These are phyloP conservation scores for Myiozetetes cayanensis DNA, from an alignment of 2,113 vertebrate genomes.

Conservation along the genomic window DNA sequence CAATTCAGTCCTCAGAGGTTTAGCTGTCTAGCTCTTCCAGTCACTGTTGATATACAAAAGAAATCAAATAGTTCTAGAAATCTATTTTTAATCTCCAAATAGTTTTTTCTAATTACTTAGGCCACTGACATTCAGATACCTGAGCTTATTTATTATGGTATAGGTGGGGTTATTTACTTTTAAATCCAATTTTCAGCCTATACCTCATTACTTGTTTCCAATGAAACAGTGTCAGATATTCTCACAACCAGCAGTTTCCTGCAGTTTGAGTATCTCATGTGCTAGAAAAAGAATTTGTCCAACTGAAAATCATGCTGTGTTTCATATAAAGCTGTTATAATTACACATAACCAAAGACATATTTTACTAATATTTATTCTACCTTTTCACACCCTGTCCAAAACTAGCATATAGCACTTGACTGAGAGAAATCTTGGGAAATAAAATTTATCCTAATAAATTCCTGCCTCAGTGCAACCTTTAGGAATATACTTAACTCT, in stretches of 20 bases:
- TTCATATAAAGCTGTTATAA: background rate
- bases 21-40: background rate
- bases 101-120: background rate
- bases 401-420: background rate
- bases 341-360: background rate
- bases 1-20: background rate
- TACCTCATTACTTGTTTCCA: background rate
- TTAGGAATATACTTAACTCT: background rate
- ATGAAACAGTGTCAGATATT: background rate
- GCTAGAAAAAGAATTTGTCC: background rate
- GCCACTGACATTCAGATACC: background rate
- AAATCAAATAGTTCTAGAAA: background rate
- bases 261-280: background rate
- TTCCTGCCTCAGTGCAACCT: background rate
- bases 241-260: background rate
- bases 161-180: background rate
- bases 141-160: background rate
- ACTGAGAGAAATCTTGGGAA: background rate
- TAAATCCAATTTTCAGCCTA: background rate
- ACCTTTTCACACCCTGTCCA: background rate
- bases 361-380: background rate
- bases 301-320: rapidly evolving
- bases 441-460: background rate
- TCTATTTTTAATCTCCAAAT: background rate
- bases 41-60: background rate